phyloP scores from a whole-genome alignment of 1,140 invertebrate species.

The Drosophila erecta region DNA sequence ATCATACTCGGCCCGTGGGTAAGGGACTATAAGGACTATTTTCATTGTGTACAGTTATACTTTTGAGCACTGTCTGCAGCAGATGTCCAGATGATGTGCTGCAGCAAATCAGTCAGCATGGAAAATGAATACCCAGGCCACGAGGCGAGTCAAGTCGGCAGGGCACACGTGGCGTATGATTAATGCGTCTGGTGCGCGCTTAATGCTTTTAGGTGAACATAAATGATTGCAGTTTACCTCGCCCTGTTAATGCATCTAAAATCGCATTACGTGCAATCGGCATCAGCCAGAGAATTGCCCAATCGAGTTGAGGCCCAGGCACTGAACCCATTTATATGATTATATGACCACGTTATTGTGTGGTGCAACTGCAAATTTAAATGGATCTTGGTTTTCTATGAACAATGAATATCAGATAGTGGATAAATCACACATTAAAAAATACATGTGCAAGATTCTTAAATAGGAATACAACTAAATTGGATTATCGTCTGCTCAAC shows the following conservation, averaged over 20 bases:
- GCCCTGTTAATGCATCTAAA: constrained; percentile 36
- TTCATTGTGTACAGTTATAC: too few species aligned
- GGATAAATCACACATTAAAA: too few species aligned
- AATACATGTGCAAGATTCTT: too few species aligned
- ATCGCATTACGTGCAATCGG: constrained; percentile 33
- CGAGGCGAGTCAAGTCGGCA: constrained; percentile 15
- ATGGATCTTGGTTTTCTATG: background rate
- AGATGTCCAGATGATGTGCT: constrained; percentile 17
- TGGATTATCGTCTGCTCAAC: too few species aligned
- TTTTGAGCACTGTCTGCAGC: constrained; percentile 7
- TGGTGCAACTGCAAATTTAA: background rate
- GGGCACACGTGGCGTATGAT: constrained; percentile 60
- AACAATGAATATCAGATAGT: background rate
- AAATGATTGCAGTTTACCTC: constrained; percentile 50
- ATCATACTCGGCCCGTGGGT: too few species aligned
- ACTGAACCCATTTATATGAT: constrained; percentile 30
- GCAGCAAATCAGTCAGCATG: constrained; percentile 58
- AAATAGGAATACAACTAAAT: too few species aligned
- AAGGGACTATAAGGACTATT: too few species aligned
- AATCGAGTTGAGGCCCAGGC: constrained; percentile 10
- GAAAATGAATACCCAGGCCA: constrained; percentile 34
- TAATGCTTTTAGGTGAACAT: constrained; percentile 65
- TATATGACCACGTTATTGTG: constrained; percentile 14
- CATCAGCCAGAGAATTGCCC: constrained; percentile 4
- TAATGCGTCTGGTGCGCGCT: constrained; percentile 58